Base-by-base conservation (phyloP, 2,888 invertebrate genomes). In the Tribolium freemani region DNA sequence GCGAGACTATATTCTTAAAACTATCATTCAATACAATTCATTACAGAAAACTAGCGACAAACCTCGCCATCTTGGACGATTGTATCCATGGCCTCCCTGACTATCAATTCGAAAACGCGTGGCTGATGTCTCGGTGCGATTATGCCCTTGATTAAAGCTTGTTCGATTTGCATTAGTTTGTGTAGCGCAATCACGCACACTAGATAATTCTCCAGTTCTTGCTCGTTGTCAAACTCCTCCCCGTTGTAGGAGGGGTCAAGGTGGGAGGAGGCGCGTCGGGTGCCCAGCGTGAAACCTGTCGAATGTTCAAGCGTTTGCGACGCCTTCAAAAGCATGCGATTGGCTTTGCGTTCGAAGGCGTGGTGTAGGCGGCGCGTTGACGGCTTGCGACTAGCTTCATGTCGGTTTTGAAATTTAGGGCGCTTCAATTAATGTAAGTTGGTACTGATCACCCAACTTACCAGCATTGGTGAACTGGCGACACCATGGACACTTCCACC, bases 21-120 rank as follows among this genome's bases (percentile, higher is more conserved):
- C 16, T 16, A n/a, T n/a, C n/a, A n/a, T 16, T 16, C 2, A 1
- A 16, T 1, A 16, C 1, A 16, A 16, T 1, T 16, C 1, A 16
- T 16, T 1, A 16, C 16, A 16, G 1, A 16, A 16, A 1, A 1
- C 16, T 16, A 2, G 16, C 16, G 1, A 16, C 8, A 53, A 84
- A 93, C 93, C 88, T 97, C 96, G 2, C 96, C 96, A 84, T 96
- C 96, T 77, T 91, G 91, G 0, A 95, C 94, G 10, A 97, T 92
- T 68, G 93, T 88, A 75, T 95, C 94, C 88, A 97, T 92, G 58
- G 96, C 94, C 83, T 94, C 95, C 77, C 92, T 90, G 5, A 97
- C 93, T 73, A 97, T 91, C 48, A 92, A 91, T 77, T 95, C 93
- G 83, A 97, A 94, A 5, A 97, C 93, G 77, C 93, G 91, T 30